phyloP scores from a whole-genome alignment of 1,140 invertebrate species.

The Dufourea novaeangliae region DNA sequence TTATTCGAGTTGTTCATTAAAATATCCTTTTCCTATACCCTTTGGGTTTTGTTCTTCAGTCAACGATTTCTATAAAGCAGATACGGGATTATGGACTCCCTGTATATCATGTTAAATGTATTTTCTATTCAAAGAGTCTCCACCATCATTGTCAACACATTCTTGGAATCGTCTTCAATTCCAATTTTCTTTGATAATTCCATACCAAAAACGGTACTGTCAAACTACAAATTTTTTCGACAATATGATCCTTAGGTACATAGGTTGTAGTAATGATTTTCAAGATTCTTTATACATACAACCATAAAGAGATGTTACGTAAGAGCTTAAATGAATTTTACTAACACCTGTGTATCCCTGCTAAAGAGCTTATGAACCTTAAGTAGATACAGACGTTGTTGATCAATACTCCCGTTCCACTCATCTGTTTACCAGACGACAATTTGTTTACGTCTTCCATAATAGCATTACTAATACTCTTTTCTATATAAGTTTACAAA shows the following conservation, averaged over 20 bases:
- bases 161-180: too few species aligned
- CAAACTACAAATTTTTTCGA: background rate
- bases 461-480: background rate
- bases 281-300: background rate
- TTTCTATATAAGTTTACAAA: background rate
- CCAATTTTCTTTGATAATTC: too few species aligned
- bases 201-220: too few species aligned
- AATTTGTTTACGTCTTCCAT: background rate
- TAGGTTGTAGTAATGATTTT: background rate
- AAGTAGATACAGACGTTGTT: conserved; percentile 5
- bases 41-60: too few species aligned
- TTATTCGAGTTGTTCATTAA: too few species aligned
- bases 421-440: background rate
- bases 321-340: conserved; percentile 9
- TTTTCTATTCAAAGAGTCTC: too few species aligned
- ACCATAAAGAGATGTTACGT: background rate
- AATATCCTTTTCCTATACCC: too few species aligned
- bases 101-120: too few species aligned
- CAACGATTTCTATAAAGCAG: too few species aligned
- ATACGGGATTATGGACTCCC: too few species aligned
- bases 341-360: background rate
- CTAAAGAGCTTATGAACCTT: conserved; percentile 22
- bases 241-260: too few species aligned
- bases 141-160: too few species aligned
- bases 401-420: conserved; percentile 29